phyloP scores from a whole-genome alignment of 2,113 vertebrate genomes.

The Ochotona curzoniae region DNA sequence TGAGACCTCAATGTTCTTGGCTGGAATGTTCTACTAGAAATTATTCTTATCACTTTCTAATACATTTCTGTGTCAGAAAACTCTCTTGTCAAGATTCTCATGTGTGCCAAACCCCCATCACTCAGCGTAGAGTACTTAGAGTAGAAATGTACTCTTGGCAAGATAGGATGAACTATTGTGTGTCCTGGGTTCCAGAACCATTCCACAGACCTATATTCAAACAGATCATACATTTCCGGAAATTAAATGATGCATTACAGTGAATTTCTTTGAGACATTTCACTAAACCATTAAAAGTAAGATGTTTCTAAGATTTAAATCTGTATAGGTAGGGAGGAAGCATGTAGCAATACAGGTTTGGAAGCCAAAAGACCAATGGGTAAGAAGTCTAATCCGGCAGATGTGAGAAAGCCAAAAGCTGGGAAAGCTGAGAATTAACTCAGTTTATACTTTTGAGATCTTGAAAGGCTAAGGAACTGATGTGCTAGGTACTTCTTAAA shows the following conservation, averaged over 20 bases:
- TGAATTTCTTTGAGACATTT: conserved; percentile 10
- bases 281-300: background rate
- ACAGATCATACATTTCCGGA: background rate
- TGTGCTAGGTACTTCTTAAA: background rate
- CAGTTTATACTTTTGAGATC: background rate
- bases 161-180: background rate
- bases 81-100: background rate
- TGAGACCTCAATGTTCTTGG: background rate
- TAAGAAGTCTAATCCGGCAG: background rate
- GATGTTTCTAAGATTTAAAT: conserved; percentile 1
- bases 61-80: conserved; percentile 20
- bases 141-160: background rate
- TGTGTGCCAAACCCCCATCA: background rate
- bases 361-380: background rate
- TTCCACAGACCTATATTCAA: background rate
- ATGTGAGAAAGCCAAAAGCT: background rate
- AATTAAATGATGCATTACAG: background rate
- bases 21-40: conserved; percentile 4
- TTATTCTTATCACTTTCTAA: background rate
- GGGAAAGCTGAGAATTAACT: background rate
- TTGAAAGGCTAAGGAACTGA: background rate
- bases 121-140: background rate
- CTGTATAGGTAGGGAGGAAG: background rate
- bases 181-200: background rate
- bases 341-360: conserved; percentile 14